phyloP scores from a whole-genome alignment of 2,888 invertebrate species.

The Reticulitermes lucifugus region DNA sequence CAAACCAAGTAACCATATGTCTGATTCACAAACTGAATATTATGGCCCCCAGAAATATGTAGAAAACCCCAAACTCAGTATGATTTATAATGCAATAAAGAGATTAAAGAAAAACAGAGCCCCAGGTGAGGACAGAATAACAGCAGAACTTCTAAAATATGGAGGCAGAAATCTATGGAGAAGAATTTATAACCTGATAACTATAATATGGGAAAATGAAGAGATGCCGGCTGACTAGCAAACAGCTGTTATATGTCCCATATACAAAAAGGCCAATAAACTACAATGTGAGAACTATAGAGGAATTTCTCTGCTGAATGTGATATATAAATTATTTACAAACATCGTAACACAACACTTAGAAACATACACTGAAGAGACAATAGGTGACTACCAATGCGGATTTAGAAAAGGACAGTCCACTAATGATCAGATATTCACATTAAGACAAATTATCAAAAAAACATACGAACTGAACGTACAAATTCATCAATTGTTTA shows the following conservation, averaged over 20 bases:
- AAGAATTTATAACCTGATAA: not conserved
- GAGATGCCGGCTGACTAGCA: conserved; percentile 41
- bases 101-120: not conserved
- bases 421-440: conserved; percentile 1
- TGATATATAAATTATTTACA: too few species aligned
- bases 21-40: not conserved
- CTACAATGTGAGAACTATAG: conserved; percentile 17
- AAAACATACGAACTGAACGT: not conserved
- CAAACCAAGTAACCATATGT: not conserved
- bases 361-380: too few species aligned
- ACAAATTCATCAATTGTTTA: not conserved
- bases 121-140: too few species aligned
- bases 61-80: too few species aligned
- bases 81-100: not conserved
- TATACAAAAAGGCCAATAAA: conserved; percentile 42
- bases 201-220: conserved; percentile 42
- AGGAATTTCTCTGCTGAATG: too few species aligned
- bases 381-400: too few species aligned
- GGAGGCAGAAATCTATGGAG: not conserved
- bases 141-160: too few species aligned
- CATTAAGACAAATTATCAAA: not conserved
- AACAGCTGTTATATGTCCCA: conserved; percentile 31
- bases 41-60: not conserved
- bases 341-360: too few species aligned
- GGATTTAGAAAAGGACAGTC: conserved; percentile 24